phyloP scores from a whole-genome alignment of 2,113 vertebrate genomes.

The Lanius ludovicianus region DNA sequence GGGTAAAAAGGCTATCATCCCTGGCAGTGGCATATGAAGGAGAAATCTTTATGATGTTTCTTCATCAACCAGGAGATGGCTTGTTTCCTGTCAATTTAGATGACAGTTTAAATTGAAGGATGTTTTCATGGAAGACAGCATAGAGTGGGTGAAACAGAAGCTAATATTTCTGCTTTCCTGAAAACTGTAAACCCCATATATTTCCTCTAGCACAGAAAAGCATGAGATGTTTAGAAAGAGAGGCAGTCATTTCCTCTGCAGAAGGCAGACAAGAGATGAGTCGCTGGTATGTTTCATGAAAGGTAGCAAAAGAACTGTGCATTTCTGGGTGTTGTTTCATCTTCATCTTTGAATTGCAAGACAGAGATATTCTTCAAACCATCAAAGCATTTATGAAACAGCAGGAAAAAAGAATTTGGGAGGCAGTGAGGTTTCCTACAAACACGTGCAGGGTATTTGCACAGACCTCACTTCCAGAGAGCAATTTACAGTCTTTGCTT shows the following conservation, averaged over 20 bases:
- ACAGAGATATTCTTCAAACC: not conserved
- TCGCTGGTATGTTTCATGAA: not conserved
- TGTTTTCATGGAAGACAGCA: not conserved
- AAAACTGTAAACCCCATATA: not conserved
- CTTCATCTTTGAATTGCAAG: not conserved
- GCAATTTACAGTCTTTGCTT: not conserved
- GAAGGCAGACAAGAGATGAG: not conserved
- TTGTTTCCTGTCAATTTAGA: not conserved
- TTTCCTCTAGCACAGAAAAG: not conserved
- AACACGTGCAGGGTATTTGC: not conserved
- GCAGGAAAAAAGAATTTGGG: not conserved
- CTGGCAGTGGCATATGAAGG: not conserved
- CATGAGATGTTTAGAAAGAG: not conserved
- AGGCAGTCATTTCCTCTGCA: not conserved
- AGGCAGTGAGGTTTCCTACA: not conserved
- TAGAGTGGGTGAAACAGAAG: not conserved
- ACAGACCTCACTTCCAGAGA: not conserved
- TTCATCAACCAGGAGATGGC: not conserved
- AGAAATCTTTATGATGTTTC: not conserved
- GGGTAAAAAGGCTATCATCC: not conserved
- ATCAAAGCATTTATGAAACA: not conserved
- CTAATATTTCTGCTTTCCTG: not conserved
- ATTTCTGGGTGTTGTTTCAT: not conserved
- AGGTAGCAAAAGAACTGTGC: not conserved
- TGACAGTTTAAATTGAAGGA: not conserved